Evolutionary conservation across 2,113 vertebrate genomes (phyloP), one percentile per base, ranked within the genome.

Genomic region (Bolborhynchus lineola): DNA sequence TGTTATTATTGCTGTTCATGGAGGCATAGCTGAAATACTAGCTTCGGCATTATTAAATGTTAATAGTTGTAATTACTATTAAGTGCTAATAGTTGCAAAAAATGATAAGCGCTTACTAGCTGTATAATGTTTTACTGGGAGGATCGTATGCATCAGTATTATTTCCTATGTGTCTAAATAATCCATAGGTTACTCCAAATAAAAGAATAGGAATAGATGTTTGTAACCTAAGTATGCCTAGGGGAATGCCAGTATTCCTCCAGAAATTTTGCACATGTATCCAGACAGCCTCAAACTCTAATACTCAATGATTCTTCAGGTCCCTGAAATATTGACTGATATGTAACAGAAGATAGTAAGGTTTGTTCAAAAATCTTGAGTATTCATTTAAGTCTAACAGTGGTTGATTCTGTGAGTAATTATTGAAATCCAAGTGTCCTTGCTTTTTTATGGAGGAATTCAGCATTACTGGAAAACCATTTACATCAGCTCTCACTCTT

Each of bases 401-500:
- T 84, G 70, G 83, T 93, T 89, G 60, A 82, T 96, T 94, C 92
- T 84, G 24, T 82, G 39, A 80, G 83, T 79, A 92, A 92, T 94
- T 91, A 92, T 37, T 95, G 82, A 93, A 95, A 93, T 95, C 82
- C 67, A 95, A 96, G 72, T 62, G 72, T 91, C 77, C 83, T 88
- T 86, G 83, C 74, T 93, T 90, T 90, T 96, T 96, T 93, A 95
- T 85, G 78, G 70, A 95, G 93, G 88, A 97, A 97, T 97, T 95
- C 89, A 53, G 69, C 82, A 47, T 86, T 91, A 15, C 92, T 87
- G 60, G 52, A 92, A 96, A 92, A 86, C 55, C 86, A 89, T 84
- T 87, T 85, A 57, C 70, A 93, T 81, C 94, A 82, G 83, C 42
- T 91, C 93, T 95, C 65, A 15, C 92, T 90, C 90, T 97, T 90